Base-by-base conservation (phyloP, 2,888 invertebrate species). In the Athalia rosae region DNA sequence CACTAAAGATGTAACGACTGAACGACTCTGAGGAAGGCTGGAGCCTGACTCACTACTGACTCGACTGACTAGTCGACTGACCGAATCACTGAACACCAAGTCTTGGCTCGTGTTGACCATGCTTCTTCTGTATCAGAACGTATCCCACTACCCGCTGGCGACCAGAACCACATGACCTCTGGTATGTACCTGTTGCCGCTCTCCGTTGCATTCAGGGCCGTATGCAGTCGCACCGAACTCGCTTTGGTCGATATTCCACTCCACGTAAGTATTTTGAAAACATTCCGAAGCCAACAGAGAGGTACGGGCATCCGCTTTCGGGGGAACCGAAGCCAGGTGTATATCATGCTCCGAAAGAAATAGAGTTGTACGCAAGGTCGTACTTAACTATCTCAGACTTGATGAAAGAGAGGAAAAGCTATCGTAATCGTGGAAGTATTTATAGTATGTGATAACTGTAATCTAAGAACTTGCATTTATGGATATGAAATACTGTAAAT, bases 111-210 rank as follows among this genome's bases (percentile, higher is more conserved):
- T 71, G 71, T 71, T 28, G 28, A 58, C 56, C 58, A 71, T 71
- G 45, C 71, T 71, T 43, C 58, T 71, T 71, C 58, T 43, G 50
- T 56, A 58, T 71, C 71, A 45, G 71, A 58, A 71, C 43, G 56
- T 56, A 58, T 71, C 58, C 56, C 45, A 71, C 71, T 71, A 58
- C 43, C 15, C 71, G 56, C 58, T 45, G n/a, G 43, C 15, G 58
- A 45, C 71, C 13, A 58, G 45, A 56, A 71, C 45, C 71, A 71
- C 56, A 58, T 58, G 45, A 71, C 71, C 56, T 56, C 71, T 71
- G 71, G 58, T 71, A 71, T 71, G 58, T 71, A 71, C 71, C 71
- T 71, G 71, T 71, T 58, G 71, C 71, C 71, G 28, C 43, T 71
- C 71, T 58, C 71, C 58, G 71, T 56, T 71, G 56, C 56, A 28